Percentiles rank a stretch among this genome's conserved stretches.
Conservation (phyloP, 2,113 vertebrate genomes). For the Oostethus manadensis region DNA sequence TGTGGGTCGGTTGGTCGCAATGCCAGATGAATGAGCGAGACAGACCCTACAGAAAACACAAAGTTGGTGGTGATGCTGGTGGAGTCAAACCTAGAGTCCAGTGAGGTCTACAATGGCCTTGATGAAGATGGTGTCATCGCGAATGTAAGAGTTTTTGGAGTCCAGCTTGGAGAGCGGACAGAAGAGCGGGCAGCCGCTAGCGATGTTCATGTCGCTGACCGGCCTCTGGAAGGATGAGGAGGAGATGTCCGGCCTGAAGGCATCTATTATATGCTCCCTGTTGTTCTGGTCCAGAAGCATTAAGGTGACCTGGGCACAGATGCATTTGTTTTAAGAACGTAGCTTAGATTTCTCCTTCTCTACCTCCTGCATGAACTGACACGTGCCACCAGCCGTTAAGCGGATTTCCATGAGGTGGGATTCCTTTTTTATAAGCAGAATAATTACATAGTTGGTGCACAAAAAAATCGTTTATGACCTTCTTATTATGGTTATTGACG, state of each 20-base stretch:
- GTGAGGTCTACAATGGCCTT: conserved; percentile 97
- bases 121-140: conserved; percentile 94
- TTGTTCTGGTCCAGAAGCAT: conserved; percentile 98
- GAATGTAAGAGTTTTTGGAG: conserved; percentile 88
- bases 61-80: conserved; percentile 15
- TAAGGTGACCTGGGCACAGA: conserved; percentile 81
- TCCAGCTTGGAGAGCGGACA: conserved; percentile 90
- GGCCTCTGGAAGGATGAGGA: conserved; percentile 96
- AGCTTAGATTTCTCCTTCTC: neutral
- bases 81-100: conserved; percentile 76
- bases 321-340: neutral
- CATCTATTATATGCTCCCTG: conserved; percentile 93
- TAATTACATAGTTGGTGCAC: too few relatives aligned
- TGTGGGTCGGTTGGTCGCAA: conserved; percentile 16
- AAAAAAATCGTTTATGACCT: too few relatives aligned
- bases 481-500: too few relatives aligned
- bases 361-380: neutral
- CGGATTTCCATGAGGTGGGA: too few relatives aligned
- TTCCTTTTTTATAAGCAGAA: too few relatives aligned
- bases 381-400: too few relatives aligned
- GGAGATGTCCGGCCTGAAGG: conserved; percentile 88
- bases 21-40: conserved; percentile 16
- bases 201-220: conserved; percentile 93
- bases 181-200: conserved; percentile 96
- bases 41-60: conserved; percentile 13